Evolutionary conservation across 2,888 invertebrate genomes (phyloP).

Genomic region (Atethmia centrago): DNA sequence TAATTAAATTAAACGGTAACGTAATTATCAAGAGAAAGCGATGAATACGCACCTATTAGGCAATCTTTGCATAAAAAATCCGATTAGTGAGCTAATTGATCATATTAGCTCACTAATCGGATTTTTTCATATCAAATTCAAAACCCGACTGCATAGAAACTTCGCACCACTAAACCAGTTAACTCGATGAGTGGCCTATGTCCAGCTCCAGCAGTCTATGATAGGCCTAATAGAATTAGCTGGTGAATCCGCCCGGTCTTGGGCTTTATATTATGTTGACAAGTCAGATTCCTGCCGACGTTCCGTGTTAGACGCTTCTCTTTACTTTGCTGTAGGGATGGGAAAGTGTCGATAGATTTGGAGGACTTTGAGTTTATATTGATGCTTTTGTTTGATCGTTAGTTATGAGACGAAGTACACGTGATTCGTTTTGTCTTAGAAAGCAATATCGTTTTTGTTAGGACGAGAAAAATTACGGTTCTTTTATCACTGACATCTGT

Average conservation of each 20-base stretch:
- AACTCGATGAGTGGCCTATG: slow-evolving; percentile 25
- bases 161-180: neutral
- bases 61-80: neutral
- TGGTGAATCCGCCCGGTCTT: slow-evolving; percentile 14
- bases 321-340: slow-evolving; percentile 64
- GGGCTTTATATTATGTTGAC: slow-evolving; percentile 65
- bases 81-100: neutral
- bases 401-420: neutral
- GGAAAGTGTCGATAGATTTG: slow-evolving; percentile 61
- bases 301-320: slow-evolving; percentile 48
- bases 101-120: too few relatives aligned
- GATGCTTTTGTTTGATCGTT: neutral
- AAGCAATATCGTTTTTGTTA: neutral
- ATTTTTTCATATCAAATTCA: neutral
- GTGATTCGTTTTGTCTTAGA: neutral
- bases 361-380: too few relatives aligned
- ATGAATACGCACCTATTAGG: neutral
- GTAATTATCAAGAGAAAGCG: too few relatives aligned
- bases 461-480: too few relatives aligned
- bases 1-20: too few relatives aligned
- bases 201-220: slow-evolving; percentile 34
- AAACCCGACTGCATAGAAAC: neutral
- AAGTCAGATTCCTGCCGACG: slow-evolving; percentile 62
- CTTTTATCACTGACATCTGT: neutral
- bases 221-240: slow-evolving; percentile 55